Conservation (phyloP, 2,113 vertebrate species). For the Ondatra zibethicus region DNA sequence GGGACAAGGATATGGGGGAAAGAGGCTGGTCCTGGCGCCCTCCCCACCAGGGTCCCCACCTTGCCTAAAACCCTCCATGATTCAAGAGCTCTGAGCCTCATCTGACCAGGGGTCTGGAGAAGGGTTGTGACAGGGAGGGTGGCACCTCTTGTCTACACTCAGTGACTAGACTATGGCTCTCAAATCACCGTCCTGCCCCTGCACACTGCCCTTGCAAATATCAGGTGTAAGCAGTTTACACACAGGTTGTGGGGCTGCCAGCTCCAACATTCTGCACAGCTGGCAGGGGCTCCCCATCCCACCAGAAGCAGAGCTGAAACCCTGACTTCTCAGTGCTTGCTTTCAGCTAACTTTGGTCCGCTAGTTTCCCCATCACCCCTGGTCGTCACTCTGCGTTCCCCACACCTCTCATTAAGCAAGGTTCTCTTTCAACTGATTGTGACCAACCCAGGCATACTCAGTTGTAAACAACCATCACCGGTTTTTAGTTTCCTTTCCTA, state of each 20-base stretch:
- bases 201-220: fast-evolving
- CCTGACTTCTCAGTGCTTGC: neutral
- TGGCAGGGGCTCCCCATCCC: neutral
- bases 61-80: neutral
- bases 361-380: neutral
- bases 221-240: fast-evolving
- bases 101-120: neutral
- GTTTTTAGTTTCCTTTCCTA: neutral
- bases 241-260: neutral
- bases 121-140: fast-evolving
- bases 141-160: neutral
- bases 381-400: neutral
- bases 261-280: neutral
- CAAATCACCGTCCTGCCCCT: neutral
- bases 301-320: neutral
- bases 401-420: neutral
- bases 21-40: neutral
- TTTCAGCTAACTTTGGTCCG: neutral
- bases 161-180: neutral
- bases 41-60: fast-evolving
- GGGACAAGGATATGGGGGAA: neutral
- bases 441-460: neutral
- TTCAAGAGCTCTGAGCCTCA: neutral
- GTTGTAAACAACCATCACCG: neutral
- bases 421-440: neutral